A percentile compares a stretch with the other conserved stretches of the same genome.
Conservation (phyloP, 2,113 vertebrate genomes). For the Corydoras sp. region DNA sequence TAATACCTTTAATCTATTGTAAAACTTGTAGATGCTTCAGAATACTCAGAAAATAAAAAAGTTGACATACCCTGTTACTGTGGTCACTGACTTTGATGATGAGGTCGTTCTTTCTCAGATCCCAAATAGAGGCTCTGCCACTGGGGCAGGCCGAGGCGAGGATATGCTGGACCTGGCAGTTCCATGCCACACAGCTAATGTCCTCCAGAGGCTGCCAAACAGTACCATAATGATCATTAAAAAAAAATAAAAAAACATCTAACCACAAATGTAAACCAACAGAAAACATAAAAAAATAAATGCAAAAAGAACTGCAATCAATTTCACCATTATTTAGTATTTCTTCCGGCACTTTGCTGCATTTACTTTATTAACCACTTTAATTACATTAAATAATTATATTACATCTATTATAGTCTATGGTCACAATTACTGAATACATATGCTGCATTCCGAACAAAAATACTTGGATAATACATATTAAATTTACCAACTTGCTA, state of each 20-base stretch:
- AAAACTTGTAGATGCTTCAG: background rate
- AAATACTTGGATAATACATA: too few relatives aligned
- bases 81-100: constrained; percentile 99
- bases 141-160: constrained; percentile 82
- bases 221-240: background rate
- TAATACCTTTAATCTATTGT: background rate
- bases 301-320: too few relatives aligned
- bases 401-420: too few relatives aligned
- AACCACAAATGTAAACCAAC: background rate
- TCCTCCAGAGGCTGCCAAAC: constrained; percentile 80
- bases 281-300: too few relatives aligned
- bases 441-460: too few relatives aligned
- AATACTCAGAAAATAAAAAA: background rate
- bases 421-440: too few relatives aligned
- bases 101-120: constrained; percentile 92
- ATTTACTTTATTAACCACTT: too few relatives aligned
- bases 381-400: too few relatives aligned
- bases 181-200: constrained; percentile 78
- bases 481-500: too few relatives aligned
- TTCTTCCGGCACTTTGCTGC: too few relatives aligned
- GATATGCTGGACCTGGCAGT: constrained; percentile 74
- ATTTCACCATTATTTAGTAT: too few relatives aligned
- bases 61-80: constrained; percentile 79
- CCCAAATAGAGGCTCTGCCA: constrained; percentile 87
- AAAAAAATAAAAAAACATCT: background rate